These are phyloP conservation scores for Synergus itoensis DNA, from an alignment of 2,888 invertebrate genomes.

Conservation along the genomic window DNA sequence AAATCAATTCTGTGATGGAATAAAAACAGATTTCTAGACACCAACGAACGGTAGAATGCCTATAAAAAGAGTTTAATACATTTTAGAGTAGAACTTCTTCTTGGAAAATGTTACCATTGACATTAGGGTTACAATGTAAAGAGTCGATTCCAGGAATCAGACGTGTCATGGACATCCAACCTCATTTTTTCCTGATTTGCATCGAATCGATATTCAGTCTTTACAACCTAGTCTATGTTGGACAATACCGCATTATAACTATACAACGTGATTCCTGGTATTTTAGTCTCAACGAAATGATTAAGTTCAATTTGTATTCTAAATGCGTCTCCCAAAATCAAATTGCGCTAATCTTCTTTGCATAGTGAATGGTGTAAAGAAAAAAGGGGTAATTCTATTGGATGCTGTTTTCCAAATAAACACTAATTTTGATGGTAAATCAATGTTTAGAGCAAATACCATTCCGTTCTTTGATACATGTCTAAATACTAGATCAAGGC, in stretches of 20 bases:
- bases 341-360: too few relatives aligned
- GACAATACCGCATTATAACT: too few relatives aligned
- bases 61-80: neutral
- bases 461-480: neutral
- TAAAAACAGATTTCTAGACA: neutral
- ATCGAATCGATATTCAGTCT: constrained; percentile 37
- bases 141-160: constrained; percentile 17
- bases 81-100: neutral
- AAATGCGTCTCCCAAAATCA: neutral
- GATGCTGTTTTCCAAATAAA: too few relatives aligned
- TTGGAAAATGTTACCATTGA: neutral
- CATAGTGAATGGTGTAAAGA: too few relatives aligned
- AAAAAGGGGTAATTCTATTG: too few relatives aligned
- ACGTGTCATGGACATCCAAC: constrained; percentile 14
- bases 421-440: too few relatives aligned
- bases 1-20: neutral
- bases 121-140: constrained; percentile 4
- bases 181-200: constrained; percentile 34
- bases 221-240: constrained; percentile 4
- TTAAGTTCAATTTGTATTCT: constrained; percentile 36
- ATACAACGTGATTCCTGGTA: neutral
- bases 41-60: neutral
- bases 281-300: constrained; percentile 3
- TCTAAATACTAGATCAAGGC: neutral
- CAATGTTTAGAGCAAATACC: too few relatives aligned